A percentile compares a stretch with the other conserved stretches of the same genome.
Conservation (phyloP, 2,113 vertebrate species). For the Nettapus auritus region DNA sequence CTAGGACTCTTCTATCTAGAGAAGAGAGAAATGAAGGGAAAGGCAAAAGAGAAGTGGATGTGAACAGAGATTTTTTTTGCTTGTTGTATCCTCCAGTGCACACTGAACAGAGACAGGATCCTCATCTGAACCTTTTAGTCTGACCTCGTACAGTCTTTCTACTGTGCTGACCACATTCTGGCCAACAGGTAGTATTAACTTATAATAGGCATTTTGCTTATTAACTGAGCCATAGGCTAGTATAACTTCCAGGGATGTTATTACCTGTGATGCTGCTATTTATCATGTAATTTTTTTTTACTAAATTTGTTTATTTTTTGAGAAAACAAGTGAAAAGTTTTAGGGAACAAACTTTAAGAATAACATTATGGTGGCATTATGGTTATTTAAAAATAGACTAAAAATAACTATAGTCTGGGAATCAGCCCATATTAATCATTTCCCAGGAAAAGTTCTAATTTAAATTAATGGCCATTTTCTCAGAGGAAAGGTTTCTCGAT, state of each 20-base stretch:
- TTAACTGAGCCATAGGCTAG: neutral
- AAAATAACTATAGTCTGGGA: neutral
- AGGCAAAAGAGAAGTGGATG: neutral
- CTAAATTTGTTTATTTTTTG: neutral
- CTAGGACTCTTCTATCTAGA: neutral
- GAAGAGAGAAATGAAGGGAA: neutral
- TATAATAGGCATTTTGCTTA: neutral
- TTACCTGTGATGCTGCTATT: neutral
- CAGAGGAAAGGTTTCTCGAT: neutral
- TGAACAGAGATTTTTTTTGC: neutral
- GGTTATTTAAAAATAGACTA: neutral
- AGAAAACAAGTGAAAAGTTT: neutral
- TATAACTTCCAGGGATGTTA: neutral
- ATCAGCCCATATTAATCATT: neutral
- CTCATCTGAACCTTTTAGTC: neutral
- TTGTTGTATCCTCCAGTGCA: neutral
- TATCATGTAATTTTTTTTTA: neutral
- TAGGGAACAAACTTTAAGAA: neutral
- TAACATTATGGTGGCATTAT: neutral
- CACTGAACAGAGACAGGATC: neutral
- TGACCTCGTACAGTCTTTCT: neutral
- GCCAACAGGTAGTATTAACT: neutral
- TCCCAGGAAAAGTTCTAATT: neutral
- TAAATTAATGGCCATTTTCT: constrained; percentile 30
- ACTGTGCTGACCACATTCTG: neutral